A percentile compares a stretch with the other conserved stretches of the same genome.
Conservation (phyloP, 2,888 invertebrate species). For the Eupithecia subumbrata region DNA sequence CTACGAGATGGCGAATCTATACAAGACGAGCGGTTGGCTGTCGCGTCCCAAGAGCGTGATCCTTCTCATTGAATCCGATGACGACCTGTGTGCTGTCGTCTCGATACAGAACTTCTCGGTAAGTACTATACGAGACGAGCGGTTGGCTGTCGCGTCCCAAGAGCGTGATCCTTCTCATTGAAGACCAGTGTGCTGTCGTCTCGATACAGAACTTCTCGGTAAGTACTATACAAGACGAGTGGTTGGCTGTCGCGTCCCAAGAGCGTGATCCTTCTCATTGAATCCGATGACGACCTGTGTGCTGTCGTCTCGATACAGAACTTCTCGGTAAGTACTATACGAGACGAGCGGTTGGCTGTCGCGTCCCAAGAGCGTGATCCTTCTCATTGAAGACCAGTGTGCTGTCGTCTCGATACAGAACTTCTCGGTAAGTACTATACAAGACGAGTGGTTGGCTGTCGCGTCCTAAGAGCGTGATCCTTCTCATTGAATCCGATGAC, state of each 20-base stretch:
- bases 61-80: conserved; percentile 86
- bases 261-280: conserved; percentile 77
- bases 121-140: conserved; percentile 44
- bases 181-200: conserved; percentile 88
- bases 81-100: conserved; percentile 89
- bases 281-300: conserved; percentile 79
- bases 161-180: conserved; percentile 85
- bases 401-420: conserved; percentile 92
- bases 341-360: conserved; percentile 63
- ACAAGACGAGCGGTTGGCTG: conserved; percentile 47
- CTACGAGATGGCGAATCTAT: conserved; percentile 51
- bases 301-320: conserved; percentile 82
- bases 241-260: conserved; percentile 45
- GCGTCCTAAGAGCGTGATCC: conserved; percentile 71
- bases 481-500: conserved; percentile 49
- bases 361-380: conserved; percentile 81
- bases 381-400: conserved; percentile 87
- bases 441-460: conserved; percentile 46
- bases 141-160: conserved; percentile 71
- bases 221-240: conserved; percentile 33
- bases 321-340: conserved; percentile 35
- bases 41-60: conserved; percentile 69
- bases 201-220: conserved; percentile 89
- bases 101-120: conserved; percentile 28
- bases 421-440: conserved; percentile 66